These are phyloP conservation scores for Craseonycteris thonglongyai DNA, from an alignment of 2,113 vertebrate species.

Conservation along the genomic window DNA sequence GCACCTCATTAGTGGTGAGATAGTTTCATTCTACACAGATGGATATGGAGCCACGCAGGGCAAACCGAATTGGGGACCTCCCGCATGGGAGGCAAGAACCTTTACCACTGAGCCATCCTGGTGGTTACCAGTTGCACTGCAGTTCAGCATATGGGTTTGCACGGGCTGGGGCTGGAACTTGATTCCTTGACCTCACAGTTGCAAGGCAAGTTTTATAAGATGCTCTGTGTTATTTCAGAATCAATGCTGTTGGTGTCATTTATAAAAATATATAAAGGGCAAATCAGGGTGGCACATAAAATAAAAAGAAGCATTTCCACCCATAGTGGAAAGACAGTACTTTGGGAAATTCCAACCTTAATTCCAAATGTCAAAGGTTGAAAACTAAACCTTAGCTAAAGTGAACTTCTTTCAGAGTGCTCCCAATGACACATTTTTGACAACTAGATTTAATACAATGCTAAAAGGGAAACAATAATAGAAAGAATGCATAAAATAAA, in stretches of 20 bases:
- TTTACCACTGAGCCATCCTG: no score
- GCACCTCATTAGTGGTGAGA: no score
- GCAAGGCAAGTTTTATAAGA: background rate
- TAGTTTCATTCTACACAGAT: no score
- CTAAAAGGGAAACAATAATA: background rate
- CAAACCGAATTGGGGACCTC: no score
- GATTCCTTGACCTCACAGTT: no score
- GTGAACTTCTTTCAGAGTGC: slow-evolving; percentile 45
- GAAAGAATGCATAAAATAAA: background rate
- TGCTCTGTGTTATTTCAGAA: slow-evolving; percentile 32
- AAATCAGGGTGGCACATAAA: slow-evolving; percentile 53
- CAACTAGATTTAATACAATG: slow-evolving; percentile 34
- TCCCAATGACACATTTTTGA: slow-evolving; percentile 49
- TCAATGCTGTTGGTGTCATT: slow-evolving; percentile 31
- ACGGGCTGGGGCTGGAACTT: no score
- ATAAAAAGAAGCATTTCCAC: slow-evolving; percentile 59
- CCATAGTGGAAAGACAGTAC: slow-evolving; percentile 43
- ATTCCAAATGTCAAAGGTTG: slow-evolving; percentile 60
- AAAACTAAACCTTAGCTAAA: slow-evolving; percentile 48
- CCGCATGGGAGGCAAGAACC: no score
- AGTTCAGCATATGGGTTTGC: no score
- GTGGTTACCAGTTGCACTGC: no score
- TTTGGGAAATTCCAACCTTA: slow-evolving; percentile 65
- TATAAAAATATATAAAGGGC: slow-evolving; percentile 48
- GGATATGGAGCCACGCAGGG: no score